Conservation (phyloP, 2,113 vertebrate species). For the Hippocampus mohnikei region DNA sequence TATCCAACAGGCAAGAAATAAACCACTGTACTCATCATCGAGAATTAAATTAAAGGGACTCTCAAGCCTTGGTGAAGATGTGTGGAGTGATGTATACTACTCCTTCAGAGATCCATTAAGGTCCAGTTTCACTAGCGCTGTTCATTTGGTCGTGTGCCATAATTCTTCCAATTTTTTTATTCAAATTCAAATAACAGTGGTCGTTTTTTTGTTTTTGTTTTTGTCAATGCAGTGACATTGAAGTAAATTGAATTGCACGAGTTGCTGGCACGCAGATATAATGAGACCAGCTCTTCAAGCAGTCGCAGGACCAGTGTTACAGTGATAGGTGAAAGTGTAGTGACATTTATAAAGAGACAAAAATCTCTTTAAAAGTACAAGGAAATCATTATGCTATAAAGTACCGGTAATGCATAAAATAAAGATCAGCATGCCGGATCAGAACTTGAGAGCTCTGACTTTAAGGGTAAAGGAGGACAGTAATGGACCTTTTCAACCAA, state of each 20-base stretch:
- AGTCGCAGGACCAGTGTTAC: too few species aligned
- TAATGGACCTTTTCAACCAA: too few species aligned
- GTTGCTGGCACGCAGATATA: not conserved
- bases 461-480: not conserved
- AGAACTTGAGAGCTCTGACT: not conserved
- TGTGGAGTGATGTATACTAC: not conserved
- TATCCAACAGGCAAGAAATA: conserved; percentile 6
- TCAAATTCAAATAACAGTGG: too few species aligned
- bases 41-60: conserved; percentile 1
- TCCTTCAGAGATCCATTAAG: not conserved
- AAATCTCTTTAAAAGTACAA: too few species aligned
- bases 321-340: too few species aligned
- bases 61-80: not conserved
- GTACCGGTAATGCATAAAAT: not conserved
- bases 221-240: not conserved
- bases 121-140: not conserved
- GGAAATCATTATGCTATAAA: not conserved
- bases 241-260: not conserved
- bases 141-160: too few species aligned
- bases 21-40: not conserved
- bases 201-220: too few species aligned
- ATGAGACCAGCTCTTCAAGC: not conserved
- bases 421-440: not conserved
- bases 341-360: too few species aligned
- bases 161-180: too few species aligned